phyloP scores from a whole-genome alignment of 2,797 vertebrate genomes.

The Amphiprion clarkii region DNA sequence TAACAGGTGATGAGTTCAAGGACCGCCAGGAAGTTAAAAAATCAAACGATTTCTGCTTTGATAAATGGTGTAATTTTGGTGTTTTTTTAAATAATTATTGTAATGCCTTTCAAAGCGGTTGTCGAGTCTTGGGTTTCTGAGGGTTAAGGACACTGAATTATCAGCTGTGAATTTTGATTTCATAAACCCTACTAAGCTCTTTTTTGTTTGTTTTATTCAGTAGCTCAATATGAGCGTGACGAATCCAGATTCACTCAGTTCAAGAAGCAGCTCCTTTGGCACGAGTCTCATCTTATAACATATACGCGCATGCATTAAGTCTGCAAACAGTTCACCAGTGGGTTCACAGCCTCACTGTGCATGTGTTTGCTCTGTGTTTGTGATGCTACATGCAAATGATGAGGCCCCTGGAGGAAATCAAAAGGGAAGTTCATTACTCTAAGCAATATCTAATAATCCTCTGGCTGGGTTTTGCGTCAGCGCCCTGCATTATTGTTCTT shows the following conservation, averaged over 20 bases:
- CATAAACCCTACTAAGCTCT: neutral
- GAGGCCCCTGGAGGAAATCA: conserved; percentile 28
- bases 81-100: too few relatives aligned
- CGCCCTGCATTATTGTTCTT: conserved; percentile 43
- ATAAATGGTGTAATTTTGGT: too few relatives aligned
- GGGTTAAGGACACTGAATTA: neutral
- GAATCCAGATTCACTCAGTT: conserved; percentile 26
- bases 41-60: too few relatives aligned
- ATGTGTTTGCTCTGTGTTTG: conserved; percentile 1
- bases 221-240: conserved; percentile 4
- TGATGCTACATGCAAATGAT: conserved; percentile 38
- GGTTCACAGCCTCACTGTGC: conserved; percentile 8
- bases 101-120: too few relatives aligned
- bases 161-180: neutral
- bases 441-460: conserved; percentile 49
- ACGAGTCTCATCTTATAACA: conserved; percentile 29
- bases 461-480: conserved; percentile 21
- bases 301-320: conserved; percentile 1
- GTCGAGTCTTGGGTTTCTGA: too few relatives aligned
- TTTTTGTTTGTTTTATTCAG: conserved; percentile 6
- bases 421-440: conserved; percentile 46
- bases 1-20: too few relatives aligned
- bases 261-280: conserved; percentile 1
- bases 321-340: neutral
- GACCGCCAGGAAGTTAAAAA: too few relatives aligned